Evolutionary conservation across 2,888 invertebrate genomes (phyloP).

Genomic region (Pedicia rivosa): DNA sequence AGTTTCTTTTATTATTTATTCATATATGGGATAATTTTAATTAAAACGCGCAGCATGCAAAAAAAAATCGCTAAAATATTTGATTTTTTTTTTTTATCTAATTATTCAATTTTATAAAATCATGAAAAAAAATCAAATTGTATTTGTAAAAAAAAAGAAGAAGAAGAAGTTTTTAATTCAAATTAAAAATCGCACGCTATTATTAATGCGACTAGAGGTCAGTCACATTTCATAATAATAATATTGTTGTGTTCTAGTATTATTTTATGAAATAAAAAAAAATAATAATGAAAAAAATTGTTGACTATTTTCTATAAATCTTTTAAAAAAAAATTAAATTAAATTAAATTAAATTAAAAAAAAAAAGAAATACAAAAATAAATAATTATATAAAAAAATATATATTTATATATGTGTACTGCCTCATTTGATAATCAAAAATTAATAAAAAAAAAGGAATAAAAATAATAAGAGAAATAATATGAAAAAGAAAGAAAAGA

Average conservation of each 20-base stretch:
- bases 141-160: neutral
- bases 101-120: slow-evolving; percentile 1
- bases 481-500: too few relatives aligned
- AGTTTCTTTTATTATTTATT: too few relatives aligned
- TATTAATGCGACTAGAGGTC: neutral
- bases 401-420: slow-evolving; percentile 3
- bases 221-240: too few relatives aligned
- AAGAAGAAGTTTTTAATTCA: neutral
- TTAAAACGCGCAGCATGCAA: too few relatives aligned
- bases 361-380: neutral
- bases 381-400: slow-evolving; percentile 1
- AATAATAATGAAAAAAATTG: slow-evolving; percentile 5
- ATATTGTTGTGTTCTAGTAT: too few relatives aligned
- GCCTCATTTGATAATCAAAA: slow-evolving; percentile 8
- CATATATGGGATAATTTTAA: too few relatives aligned
- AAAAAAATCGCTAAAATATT: too few relatives aligned
- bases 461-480: too few relatives aligned
- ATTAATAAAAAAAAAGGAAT: neutral
- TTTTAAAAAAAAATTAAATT: slow-evolving; percentile 2
- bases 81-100: slow-evolving; percentile 1
- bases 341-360: neutral
- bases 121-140: slow-evolving; percentile 1
- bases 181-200: neutral
- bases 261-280: slow-evolving; percentile 3
- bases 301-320: slow-evolving; percentile 8